These are phyloP conservation scores for Umimayanthus kanabou DNA, from an alignment of 92 coral and sea anemone genomes.

Conservation along the genomic window DNA sequence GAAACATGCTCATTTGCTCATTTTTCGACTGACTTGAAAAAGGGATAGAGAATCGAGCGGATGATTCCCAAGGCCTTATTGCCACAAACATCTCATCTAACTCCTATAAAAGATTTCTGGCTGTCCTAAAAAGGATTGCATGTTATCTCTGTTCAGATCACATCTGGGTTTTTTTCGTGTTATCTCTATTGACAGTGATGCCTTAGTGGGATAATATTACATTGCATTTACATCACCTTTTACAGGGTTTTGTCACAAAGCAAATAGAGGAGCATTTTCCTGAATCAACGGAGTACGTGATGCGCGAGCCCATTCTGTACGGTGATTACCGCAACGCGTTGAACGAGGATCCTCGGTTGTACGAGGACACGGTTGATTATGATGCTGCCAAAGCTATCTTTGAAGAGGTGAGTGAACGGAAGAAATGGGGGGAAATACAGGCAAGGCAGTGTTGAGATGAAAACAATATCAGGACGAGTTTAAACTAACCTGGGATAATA, in stretches of 20 bases:
- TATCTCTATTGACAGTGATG: too few species aligned
- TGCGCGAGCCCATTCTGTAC: constrained; percentile 93
- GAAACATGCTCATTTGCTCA: too few species aligned
- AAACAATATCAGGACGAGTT: background rate
- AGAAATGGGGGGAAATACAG: background rate
- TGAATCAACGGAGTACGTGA: constrained; percentile 66
- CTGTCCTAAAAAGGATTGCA: too few species aligned
- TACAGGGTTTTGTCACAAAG: constrained; percentile 79
- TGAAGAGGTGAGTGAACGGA: constrained; percentile 79
- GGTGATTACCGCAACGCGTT: constrained; percentile 97
- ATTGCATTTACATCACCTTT: background rate
- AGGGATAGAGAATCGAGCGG: too few species aligned
- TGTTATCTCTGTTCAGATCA: too few species aligned
- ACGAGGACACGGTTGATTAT: constrained; percentile 96
- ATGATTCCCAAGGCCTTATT: too few species aligned
- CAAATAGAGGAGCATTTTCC: constrained; percentile 82
- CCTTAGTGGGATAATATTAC: too few species aligned
- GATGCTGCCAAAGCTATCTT: constrained; percentile 97
- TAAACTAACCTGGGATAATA: too few species aligned
- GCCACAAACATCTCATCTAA: background rate
- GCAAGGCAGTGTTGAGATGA: background rate
- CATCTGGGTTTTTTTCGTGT: too few species aligned
- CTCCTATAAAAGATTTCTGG: background rate
- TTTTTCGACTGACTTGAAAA: too few species aligned
- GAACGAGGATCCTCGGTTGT: constrained; percentile 92